phyloP scores from a whole-genome alignment of 2,797 vertebrate genomes.

The Leuciscus waleckii region DNA sequence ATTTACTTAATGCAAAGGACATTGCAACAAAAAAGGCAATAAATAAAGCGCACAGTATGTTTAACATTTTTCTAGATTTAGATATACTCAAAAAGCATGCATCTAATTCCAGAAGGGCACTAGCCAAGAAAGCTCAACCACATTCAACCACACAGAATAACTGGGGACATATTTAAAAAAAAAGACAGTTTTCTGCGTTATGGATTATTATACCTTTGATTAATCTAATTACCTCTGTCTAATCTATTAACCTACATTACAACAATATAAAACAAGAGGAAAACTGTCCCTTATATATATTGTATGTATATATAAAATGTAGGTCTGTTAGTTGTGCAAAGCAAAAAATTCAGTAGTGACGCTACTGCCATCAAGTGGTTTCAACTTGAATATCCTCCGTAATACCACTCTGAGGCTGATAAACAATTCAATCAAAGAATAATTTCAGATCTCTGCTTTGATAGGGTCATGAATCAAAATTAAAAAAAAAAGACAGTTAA shows the following conservation, averaged over 20 bases:
- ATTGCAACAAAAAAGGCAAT: neutral
- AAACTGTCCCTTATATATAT: neutral
- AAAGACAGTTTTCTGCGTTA: constrained; percentile 1
- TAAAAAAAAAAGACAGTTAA: neutral
- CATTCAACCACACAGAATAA: neutral
- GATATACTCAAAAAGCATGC: neutral
- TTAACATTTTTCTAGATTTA: neutral
- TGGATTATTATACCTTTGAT: constrained; percentile 14
- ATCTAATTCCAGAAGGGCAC: neutral
- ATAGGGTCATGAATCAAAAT: neutral
- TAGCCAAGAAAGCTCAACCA: neutral
- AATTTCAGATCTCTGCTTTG: neutral
- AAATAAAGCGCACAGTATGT: neutral
- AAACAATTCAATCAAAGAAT: neutral
- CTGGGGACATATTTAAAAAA: neutral
- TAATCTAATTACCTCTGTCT: neutral
- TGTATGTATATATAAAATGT: neutral
- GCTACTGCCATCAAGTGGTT: constrained; percentile 70
- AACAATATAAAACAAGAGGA: constrained; percentile 2
- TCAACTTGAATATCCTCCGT: constrained; percentile 6
- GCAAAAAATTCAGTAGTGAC: constrained; percentile 48
- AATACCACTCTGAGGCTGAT: neutral
- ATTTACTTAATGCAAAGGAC: constrained; percentile 3
- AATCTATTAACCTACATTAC: constrained; percentile 3
- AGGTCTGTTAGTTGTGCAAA: neutral